Evolutionary conservation across 2,888 invertebrate genomes (phyloP).

Genomic region (Gymnoscelis rufifasciata): DNA sequence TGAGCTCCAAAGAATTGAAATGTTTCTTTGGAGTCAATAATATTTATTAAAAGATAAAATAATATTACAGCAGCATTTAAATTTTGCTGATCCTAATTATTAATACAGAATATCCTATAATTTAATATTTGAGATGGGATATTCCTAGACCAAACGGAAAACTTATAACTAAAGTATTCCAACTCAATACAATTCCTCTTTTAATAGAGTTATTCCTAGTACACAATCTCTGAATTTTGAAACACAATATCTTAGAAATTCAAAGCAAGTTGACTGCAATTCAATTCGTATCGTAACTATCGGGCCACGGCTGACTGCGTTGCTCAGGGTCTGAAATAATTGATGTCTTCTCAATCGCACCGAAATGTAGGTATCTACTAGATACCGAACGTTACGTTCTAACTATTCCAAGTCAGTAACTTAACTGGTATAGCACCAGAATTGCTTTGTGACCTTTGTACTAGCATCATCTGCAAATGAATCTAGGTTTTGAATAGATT

Average conservation of each 20-base stretch:
- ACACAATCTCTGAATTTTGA: conserved; percentile 21
- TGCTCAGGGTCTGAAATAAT: conserved; percentile 46
- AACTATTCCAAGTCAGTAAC: conserved; percentile 18
- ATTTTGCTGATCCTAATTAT: too few species aligned
- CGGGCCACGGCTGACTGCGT: conserved; percentile 32
- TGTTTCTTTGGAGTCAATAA: too few species aligned
- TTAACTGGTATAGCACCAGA: not conserved
- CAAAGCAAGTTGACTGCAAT: conserved; percentile 40
- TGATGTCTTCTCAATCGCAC: conserved; percentile 45
- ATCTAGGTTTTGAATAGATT: too few species aligned
- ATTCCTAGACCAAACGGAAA: too few species aligned
- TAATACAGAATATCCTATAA: too few species aligned
- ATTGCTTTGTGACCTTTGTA: too few species aligned
- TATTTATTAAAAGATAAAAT: too few species aligned
- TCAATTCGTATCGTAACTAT: conserved; percentile 32
- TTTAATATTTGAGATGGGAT: too few species aligned
- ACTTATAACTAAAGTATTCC: not conserved
- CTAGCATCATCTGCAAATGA: not conserved
- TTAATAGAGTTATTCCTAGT: not conserved
- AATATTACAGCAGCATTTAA: too few species aligned
- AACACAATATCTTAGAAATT: conserved; percentile 39
- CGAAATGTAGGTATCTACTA: conserved; percentile 35
- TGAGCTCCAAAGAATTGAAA: too few species aligned
- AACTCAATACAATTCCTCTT: not conserved
- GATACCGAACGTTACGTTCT: conserved; percentile 25